Base-by-base conservation (phyloP, 1,140 invertebrate species). In the Drosophila orena region DNA sequence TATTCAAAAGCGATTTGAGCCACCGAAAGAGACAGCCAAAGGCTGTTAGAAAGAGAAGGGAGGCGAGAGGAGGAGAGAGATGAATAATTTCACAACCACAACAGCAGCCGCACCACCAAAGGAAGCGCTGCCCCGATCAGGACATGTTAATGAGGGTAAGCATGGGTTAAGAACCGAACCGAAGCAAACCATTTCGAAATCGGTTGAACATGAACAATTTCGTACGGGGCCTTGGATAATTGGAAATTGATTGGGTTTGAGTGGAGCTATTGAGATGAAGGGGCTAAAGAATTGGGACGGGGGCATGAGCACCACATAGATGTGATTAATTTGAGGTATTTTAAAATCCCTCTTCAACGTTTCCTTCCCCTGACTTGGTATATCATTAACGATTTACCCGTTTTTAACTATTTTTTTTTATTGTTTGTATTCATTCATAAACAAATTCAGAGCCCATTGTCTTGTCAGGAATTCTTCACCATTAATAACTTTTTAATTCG, bases 111-210 rank as follows among this genome's bases (percentile, higher is more conserved):
- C 77, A 76, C 76, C 72, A 58, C 72, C 72, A 71, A 89, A 88
- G 77, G 90, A 91, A 81, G 56, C 86, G 52, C 72, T 91, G 74
- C 90, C 90, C 53, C 79, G 91, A 85, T 85, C 72, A 64, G 90
- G 90, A 71, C 90, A 91, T 79, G 90, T 91, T 81, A 91, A 79
- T 83, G 90, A 91, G 79, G 90, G 90, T 91, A 79, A 91, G 90
- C 54, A 49, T 34, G 65, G 56, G 56, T 58, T 35, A 59, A 43
- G 17, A 55, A 42, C 24, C 22, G 20, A 71, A 30, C 37, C n/a
- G n/a, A 49, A 30, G 24, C 24, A 15, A 72, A 30, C 30, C 46
- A 49, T 50, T 55, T 64, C 44, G 27, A 77, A 77, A 75, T 68
- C 50, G 54, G 15, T 53, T 46, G 62, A 80, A 68, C 55, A 77